A percentile compares a stretch with the other conserved stretches of the same genome.
Conservation (phyloP, 2,888 invertebrate species). For the Latheticus oryzae region DNA sequence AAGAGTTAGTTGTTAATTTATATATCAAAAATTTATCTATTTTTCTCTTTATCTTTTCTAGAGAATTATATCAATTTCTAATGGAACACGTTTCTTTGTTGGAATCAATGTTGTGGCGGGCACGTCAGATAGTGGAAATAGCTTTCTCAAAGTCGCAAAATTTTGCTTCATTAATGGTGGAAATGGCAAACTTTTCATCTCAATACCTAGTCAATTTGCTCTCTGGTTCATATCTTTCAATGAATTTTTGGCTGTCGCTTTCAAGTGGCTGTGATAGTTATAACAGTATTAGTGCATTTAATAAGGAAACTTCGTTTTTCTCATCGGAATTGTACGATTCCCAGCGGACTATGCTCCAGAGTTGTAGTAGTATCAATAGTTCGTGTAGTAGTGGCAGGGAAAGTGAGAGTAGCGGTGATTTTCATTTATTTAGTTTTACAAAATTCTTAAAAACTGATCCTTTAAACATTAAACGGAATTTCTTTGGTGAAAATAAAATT, state of each 20-base stretch:
- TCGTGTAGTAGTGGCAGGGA: conserved; percentile 6
- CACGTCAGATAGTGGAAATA: conserved; percentile 75
- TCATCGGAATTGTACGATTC: neutral
- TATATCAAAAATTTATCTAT: too few relatives aligned
- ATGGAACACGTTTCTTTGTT: conserved; percentile 84
- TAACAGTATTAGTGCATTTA: conserved; percentile 52
- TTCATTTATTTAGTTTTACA: conserved; percentile 44
- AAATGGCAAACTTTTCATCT: conserved; percentile 64
- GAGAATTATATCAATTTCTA: conserved; percentile 70
- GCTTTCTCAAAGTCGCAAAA: conserved; percentile 71
- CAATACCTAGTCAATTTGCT: conserved; percentile 53
- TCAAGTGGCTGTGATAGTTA: conserved; percentile 53
- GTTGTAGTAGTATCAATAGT: neutral
- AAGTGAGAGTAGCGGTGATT: conserved; percentile 31
- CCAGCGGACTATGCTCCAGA: neutral
- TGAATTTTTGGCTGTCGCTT: conserved; percentile 58
- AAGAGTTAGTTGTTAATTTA: conserved; percentile 64
- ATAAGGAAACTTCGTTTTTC: conserved; percentile 27
- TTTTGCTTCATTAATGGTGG: conserved; percentile 69
- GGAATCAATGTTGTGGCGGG: conserved; percentile 78
- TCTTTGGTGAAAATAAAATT: conserved; percentile 16
- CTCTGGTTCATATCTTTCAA: conserved; percentile 53
- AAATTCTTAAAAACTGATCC: conserved; percentile 43
- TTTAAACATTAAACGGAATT: conserved; percentile 32
- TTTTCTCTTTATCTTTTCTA: conserved; percentile 15